phyloP scores from a whole-genome alignment of 2,888 invertebrate genomes.

The Oscheius sp. region DNA sequence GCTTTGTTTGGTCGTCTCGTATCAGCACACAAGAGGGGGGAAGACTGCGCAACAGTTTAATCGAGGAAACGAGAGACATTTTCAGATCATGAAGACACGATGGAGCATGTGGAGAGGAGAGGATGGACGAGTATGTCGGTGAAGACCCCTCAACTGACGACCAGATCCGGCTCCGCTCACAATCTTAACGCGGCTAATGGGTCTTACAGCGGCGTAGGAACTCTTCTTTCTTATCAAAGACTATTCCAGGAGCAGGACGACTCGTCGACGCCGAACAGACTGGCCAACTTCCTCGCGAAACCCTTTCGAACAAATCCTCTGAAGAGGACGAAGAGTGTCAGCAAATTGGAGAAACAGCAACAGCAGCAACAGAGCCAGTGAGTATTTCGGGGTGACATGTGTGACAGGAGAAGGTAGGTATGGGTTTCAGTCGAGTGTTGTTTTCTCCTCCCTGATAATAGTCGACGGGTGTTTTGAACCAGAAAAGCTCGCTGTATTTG shows the following conservation, averaged over 20 bases:
- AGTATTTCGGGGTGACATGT: conserved; percentile 20
- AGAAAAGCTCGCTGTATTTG: neutral
- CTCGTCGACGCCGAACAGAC: conserved; percentile 46
- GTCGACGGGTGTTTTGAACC: conserved; percentile 9
- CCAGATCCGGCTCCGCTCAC: conserved; percentile 36
- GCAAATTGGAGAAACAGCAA: conserved; percentile 62
- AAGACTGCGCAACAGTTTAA: neutral
- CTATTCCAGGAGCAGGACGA: conserved; percentile 48
- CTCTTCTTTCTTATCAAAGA: too few species aligned
- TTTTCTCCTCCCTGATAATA: neutral
- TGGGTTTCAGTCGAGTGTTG: neutral
- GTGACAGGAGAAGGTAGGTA: neutral
- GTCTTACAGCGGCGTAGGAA: conserved; percentile 4
- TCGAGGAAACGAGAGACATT: neutral
- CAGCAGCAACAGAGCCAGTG: conserved; percentile 38
- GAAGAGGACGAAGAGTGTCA: conserved; percentile 70
- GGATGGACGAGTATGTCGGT: conserved; percentile 37
- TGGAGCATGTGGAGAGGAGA: conserved; percentile 39
- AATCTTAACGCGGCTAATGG: conserved; percentile 39
- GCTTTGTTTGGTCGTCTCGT: conserved; percentile 26
- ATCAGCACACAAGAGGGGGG: conserved; percentile 18
- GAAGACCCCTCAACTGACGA: neutral
- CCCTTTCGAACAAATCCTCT: conserved; percentile 68
- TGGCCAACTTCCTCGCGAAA: conserved; percentile 66
- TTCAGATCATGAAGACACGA: conserved; percentile 51